A percentile compares a stretch with the other conserved stretches of the same genome.
phyloP scores from a whole-genome alignment of 2,113 vertebrate genomes.

The Cochlearius cochlearius region DNA sequence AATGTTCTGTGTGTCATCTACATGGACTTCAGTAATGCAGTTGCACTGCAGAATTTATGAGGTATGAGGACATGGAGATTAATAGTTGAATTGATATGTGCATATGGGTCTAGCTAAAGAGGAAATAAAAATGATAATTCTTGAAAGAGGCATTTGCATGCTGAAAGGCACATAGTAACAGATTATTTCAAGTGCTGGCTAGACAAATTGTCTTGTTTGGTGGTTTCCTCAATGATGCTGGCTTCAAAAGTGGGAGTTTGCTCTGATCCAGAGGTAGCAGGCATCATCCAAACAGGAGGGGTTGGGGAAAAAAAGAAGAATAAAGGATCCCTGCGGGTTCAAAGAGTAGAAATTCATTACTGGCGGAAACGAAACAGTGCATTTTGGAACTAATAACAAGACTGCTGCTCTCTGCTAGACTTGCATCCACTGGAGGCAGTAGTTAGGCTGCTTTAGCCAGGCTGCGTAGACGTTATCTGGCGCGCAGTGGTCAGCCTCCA shows the following conservation, averaged over 20 bases:
- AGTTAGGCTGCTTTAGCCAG: not conserved
- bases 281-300: not conserved
- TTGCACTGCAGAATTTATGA: conserved; percentile 38
- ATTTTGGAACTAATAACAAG: not conserved
- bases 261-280: not conserved
- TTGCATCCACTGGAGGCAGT: not conserved
- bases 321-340: not conserved
- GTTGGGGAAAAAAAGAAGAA: fast-evolving
- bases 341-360: not conserved
- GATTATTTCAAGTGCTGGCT: not conserved
- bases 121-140: conserved; percentile 39
- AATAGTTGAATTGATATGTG: not conserved
- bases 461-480: not conserved
- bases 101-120: not conserved
- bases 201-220: not conserved
- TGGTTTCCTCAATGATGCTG: not conserved
- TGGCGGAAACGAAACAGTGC: fast-evolving
- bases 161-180: conserved; percentile 29
- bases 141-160: conserved; percentile 27
- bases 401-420: fast-evolving
- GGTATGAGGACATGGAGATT: not conserved
- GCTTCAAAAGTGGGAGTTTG: not conserved
- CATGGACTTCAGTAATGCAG: not conserved
- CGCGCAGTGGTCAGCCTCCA: not conserved
- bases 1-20: conserved; percentile 1